Percentiles rank a stretch among this genome's conserved stretches.
Conservation (phyloP, 2,888 invertebrate genomes). For the Chrysodeixis includens region DNA sequence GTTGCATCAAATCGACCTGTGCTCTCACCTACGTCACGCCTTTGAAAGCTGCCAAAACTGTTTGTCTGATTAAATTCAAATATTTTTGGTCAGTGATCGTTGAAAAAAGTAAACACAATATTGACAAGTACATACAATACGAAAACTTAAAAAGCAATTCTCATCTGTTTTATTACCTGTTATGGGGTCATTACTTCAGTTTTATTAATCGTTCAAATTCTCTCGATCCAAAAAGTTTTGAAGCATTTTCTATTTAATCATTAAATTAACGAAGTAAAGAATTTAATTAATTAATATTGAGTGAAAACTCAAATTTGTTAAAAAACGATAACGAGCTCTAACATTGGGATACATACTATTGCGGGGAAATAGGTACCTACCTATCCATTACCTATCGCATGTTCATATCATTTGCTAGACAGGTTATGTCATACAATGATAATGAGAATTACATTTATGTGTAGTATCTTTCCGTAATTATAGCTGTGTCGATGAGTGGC, state of each 20-base stretch:
- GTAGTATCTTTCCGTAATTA: constrained; percentile 36
- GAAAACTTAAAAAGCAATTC: too few relatives aligned
- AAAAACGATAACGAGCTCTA: not conserved
- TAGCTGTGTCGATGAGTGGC: constrained; percentile 18
- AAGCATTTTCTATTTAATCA: too few relatives aligned
- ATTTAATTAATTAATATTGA: too few relatives aligned
- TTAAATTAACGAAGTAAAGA: too few relatives aligned
- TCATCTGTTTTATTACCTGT: too few relatives aligned
- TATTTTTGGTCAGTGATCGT: not conserved
- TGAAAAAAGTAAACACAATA: not conserved
- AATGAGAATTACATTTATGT: constrained; percentile 19
- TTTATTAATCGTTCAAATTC: too few relatives aligned
- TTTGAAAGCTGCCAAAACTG: constrained; percentile 38
- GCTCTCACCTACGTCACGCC: constrained; percentile 11
- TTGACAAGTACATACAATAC: too few relatives aligned
- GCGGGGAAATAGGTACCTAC: not conserved
- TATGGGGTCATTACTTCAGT: not conserved
- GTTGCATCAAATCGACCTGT: constrained; percentile 26
- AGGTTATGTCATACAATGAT: constrained; percentile 24
- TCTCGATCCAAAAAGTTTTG: too few relatives aligned
- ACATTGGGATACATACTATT: not conserved
- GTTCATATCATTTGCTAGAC: not conserved
- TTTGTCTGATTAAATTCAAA: not conserved
- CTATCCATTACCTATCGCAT: not conserved
- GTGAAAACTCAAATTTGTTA: not conserved